Evolutionary conservation across 2,888 invertebrate species (phyloP).

Genomic region (Scotopteryx bipunctaria): DNA sequence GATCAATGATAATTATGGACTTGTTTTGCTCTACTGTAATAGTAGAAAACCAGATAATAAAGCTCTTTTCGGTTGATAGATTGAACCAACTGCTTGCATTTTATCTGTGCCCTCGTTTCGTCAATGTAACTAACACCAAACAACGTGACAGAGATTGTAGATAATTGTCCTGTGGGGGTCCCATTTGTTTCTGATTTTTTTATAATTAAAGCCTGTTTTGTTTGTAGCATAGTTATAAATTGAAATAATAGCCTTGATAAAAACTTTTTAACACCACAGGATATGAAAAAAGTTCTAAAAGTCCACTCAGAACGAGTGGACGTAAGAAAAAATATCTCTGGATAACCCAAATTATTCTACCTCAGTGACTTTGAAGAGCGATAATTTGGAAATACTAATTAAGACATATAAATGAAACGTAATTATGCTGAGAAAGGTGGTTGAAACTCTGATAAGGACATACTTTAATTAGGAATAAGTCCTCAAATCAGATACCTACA

Average conservation of each 20-base stretch:
- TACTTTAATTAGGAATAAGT: too few species aligned
- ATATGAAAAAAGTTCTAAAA: not conserved
- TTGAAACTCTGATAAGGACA: not conserved
- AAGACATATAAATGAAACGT: not conserved
- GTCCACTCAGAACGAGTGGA: slow-evolving; percentile 1
- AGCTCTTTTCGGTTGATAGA: not conserved
- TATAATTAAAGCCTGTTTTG: slow-evolving; percentile 38
- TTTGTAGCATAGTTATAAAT: slow-evolving; percentile 34
- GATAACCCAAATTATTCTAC: slow-evolving; percentile 4
- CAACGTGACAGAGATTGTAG: slow-evolving; percentile 55
- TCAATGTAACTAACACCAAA: slow-evolving; percentile 66
- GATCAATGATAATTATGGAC: too few species aligned
- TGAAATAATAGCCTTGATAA: slow-evolving; percentile 34
- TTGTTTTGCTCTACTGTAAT: too few species aligned
- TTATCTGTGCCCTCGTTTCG: slow-evolving; percentile 39
- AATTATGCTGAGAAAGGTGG: not conserved
- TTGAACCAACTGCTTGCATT: slow-evolving; percentile 20
- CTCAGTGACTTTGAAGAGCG: slow-evolving; percentile 6
- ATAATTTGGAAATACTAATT: slow-evolving; percentile 1
- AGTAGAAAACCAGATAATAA: too few species aligned
- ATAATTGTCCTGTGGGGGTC: slow-evolving; percentile 53
- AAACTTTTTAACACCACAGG: slow-evolving; percentile 15
- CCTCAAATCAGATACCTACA: too few species aligned
- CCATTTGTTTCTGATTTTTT: slow-evolving; percentile 47
- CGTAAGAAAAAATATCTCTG: slow-evolving; percentile 1